Evolutionary conservation across 2,797 vertebrate genomes (phyloP).

Genomic region (Myotis planiceps): DNA sequence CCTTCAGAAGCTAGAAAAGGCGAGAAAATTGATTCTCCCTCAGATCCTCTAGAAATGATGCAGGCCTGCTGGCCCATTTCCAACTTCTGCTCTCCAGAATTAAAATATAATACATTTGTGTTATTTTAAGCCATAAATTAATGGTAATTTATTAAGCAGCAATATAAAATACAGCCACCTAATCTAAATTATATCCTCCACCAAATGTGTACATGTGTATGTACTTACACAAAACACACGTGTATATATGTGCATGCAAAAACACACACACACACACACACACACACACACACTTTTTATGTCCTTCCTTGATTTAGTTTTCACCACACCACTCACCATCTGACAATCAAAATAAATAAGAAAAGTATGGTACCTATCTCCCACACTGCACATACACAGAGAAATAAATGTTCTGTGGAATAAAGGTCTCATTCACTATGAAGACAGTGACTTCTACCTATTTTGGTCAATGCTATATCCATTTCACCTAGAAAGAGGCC

Average conservation of each 20-base stretch:
- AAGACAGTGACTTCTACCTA: neutral
- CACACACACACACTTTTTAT: neutral
- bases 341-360: neutral
- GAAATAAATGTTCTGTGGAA: neutral
- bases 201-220: neutral
- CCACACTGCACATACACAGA: neutral
- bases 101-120: neutral
- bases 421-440: neutral
- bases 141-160: neutral
- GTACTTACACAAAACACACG: neutral
- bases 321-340: neutral
- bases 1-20: neutral
- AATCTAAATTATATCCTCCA: neutral
- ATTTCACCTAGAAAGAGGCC: neutral
- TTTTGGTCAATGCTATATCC: neutral
- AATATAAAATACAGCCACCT: neutral
- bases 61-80: neutral
- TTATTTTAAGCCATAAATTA: slow-evolving; percentile 4
- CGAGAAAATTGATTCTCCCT: neutral
- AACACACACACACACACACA: neutral
- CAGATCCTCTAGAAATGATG: neutral
- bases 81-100: neutral
- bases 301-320: neutral
- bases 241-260: neutral
- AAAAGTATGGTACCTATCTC: neutral